Base-by-base conservation (phyloP, 1,140 invertebrate genomes). In the Plodia interpunctella region DNA sequence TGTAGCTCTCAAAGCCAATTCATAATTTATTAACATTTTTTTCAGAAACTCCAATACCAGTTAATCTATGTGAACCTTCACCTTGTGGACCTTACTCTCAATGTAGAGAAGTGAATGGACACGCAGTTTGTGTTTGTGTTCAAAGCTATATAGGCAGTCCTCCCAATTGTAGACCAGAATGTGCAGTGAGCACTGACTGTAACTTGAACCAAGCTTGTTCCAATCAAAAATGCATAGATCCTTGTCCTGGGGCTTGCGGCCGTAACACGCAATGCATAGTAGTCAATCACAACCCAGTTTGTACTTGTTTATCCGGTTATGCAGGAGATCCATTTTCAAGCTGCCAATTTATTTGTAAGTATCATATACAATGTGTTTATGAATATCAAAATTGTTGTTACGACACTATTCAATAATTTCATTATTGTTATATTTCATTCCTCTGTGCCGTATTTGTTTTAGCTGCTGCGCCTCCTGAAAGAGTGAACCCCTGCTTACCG, bases 191-290 rank as follows among this genome's bases (percentile, higher is more conserved):
- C 71, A 91, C 92, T 0, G 94, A 95, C 68, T 95, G 94, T 79
- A 80, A 91, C n/a, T 80, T 90, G 53, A 91, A 92, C 69, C 90
- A 90, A 78, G 91, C 93, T 30, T 95, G 94, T 71, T 90, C 93
- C 0, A 91, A 92, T 65, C 91, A 94, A 74, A 94, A 93, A 86
- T 95, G 94, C 79, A 90, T 91, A 53, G 93, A 95, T 81, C 94
- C 94, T 57, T 95, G 94, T 74, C 92, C 91, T n/a, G 93, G 94
- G 38, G 93, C 93, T 0, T 95, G 94, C 70, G 94, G 94, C 44
- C 82, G 91, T 52, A 90, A 91, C 50, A 93, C 94, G 10, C 81
- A 92, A 55, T 95, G 94, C 70, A 78, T 91, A 63, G 92, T 93
- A 3, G 88, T 93, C 15, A 93, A 93, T 72, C 94, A 94, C 66